phyloP scores from a whole-genome alignment of 2,797 vertebrate species.

The Dendrocincla fuliginosa region DNA sequence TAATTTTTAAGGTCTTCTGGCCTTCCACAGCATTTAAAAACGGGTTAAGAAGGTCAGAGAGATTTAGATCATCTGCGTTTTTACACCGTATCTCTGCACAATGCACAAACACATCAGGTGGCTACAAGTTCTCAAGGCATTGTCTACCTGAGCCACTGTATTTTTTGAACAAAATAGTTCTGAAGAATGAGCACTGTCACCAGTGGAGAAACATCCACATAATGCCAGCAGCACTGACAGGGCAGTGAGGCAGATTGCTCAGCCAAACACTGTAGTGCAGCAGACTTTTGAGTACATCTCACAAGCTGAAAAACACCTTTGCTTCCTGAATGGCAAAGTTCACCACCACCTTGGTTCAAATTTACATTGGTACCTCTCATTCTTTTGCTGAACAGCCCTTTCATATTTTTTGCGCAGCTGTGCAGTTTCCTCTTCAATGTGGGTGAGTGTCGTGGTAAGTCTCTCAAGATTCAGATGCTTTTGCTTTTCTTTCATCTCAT shows the following conservation, averaged over 20 bases:
- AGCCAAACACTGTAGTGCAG: rapidly evolving
- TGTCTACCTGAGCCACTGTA: not conserved
- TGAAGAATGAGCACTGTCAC: not conserved
- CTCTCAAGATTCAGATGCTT: conserved; percentile 78
- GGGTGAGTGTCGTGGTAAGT: conserved; percentile 75
- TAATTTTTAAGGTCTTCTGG: not conserved
- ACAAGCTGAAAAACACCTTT: not conserved
- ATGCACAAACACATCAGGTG: not conserved
- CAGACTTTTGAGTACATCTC: not conserved
- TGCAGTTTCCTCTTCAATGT: conserved; percentile 78
- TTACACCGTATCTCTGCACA: not conserved
- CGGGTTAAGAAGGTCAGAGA: not conserved
- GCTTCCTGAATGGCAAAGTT: not conserved
- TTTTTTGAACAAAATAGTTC: not conserved
- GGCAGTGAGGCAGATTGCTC: not conserved
- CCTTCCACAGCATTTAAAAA: not conserved
- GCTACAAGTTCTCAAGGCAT: not conserved
- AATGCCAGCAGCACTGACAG: not conserved
- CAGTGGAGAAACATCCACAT: not conserved
- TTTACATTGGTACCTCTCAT: conserved; percentile 78
- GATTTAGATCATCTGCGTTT: not conserved
- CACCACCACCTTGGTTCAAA: not conserved
- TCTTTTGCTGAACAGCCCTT: conserved; percentile 75
- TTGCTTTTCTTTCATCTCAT: conserved; percentile 79
- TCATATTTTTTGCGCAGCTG: conserved; percentile 79